These are phyloP conservation scores for Oedothorax gibbosus DNA, from an alignment of 1,140 invertebrate species.

Conservation along the genomic window DNA sequence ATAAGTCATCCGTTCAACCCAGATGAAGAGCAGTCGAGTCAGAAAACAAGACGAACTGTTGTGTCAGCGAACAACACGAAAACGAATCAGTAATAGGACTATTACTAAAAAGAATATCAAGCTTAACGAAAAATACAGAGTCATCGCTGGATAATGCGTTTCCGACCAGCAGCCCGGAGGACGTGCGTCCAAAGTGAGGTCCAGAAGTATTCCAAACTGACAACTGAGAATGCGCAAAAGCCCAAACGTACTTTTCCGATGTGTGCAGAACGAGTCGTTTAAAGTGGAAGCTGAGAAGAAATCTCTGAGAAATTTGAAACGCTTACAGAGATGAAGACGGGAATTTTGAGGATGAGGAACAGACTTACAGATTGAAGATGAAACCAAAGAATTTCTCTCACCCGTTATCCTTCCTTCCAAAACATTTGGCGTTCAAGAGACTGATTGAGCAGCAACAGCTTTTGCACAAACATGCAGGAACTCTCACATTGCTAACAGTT, in stretches of 20 bases:
- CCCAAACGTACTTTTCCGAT: neutral
- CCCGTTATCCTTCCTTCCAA: constrained; percentile 23
- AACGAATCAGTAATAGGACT: no score
- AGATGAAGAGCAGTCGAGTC: constrained; percentile 13
- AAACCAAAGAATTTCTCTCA: constrained; percentile 24
- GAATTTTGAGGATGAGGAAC: constrained; percentile 18
- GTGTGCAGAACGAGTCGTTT: constrained; percentile 15
- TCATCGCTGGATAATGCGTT: neutral
- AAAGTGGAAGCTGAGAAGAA: constrained; percentile 5
- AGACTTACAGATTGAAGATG: constrained; percentile 32
- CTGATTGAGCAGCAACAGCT: constrained; percentile 36
- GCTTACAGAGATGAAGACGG: constrained; percentile 17
- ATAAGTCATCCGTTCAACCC: constrained; percentile 3
- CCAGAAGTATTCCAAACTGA: neutral
- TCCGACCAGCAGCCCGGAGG: neutral
- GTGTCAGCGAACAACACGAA: no score
- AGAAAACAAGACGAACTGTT: constrained; percentile 3
- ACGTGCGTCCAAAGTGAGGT: neutral
- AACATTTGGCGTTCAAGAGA: constrained; percentile 21
- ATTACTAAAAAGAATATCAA: no score
- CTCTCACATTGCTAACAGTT: constrained; percentile 14
- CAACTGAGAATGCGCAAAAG: neutral
- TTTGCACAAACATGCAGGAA: constrained; percentile 28
- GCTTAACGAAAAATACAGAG: no score
- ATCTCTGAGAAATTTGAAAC: constrained; percentile 14